Evolutionary conservation across 2,888 invertebrate species (phyloP), one percentile per base, ranked within the genome.

Genomic region (Heliconius charithonia): DNA sequence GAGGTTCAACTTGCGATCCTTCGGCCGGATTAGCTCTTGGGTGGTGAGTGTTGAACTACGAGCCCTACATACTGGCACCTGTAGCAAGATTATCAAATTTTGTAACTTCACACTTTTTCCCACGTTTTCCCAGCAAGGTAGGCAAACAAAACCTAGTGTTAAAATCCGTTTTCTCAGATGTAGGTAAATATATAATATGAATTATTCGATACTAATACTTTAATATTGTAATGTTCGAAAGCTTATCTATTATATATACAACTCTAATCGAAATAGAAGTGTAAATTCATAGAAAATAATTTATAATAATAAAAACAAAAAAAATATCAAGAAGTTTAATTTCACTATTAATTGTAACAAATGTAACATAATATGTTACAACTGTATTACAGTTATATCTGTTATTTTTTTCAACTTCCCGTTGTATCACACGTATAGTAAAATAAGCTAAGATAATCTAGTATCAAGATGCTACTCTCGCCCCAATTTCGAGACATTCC

Each of bases 31-130:
- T 22, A 92, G 76, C 79, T 94, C 93, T 76, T 95, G 93, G 0
- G 93, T 91, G 27, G 94, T 89, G n/a, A 95, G 87, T 0, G 95
- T 95, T 0, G 95, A 95, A 80, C 95, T 95, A 9, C 95, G 90
- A 3, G 95, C 94, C 76, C 95, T 90, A 85, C 95, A 87, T 81
- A 95, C 93, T 45, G 72, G 59, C 12, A 72, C 59, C 72, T 72
- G 69, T 25, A 16, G 59, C 37, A 37, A 37, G 32, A 27, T 56
- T 25, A 32, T 59, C 16, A 37, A 32, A 59, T 22, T 22, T 32
- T 10, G 22, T 51, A 51, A 9, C 51, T 51, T 51, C 19, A 22
- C 51, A 6, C 19, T 51, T 51, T 51, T 51, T 51, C 51, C 19
- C 7, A 22, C 51, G 22, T 22, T 32, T 32, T 32, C 32, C 32